A percentile compares a stretch with the other conserved stretches of the same genome.
These are phyloP conservation scores for Molanna angustata DNA, from an alignment of 2,888 invertebrate species.

Conservation along the genomic window DNA sequence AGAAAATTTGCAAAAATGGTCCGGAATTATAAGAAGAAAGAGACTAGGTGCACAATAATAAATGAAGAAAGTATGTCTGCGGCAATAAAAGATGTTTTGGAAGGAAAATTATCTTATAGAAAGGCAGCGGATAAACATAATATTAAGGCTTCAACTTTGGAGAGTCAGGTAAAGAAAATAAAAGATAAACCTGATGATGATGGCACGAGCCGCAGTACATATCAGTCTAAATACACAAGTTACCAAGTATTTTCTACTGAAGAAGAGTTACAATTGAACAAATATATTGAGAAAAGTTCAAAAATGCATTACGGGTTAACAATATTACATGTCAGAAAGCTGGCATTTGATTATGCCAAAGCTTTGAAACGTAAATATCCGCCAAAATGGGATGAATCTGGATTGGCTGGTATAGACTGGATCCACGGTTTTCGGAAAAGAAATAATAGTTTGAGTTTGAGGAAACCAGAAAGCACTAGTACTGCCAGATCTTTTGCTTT, in stretches of 20 bases:
- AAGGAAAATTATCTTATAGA: constrained; percentile 3
- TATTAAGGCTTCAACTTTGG: constrained; percentile 2
- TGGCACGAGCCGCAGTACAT: background rate
- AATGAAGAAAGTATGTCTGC: background rate
- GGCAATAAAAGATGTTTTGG: background rate
- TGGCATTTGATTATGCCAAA: constrained; percentile 9
- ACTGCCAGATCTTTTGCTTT: constrained; percentile 8
- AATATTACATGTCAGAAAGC: background rate
- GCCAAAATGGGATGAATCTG: background rate
- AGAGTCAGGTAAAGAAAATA: background rate
- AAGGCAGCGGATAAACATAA: constrained; percentile 4
- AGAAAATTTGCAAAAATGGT: background rate
- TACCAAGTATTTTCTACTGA: background rate
- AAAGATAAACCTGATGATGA: background rate
- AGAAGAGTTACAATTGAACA: background rate
- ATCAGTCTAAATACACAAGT: background rate
- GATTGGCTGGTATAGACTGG: constrained; percentile 9
- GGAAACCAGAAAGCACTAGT: constrained; percentile 12
- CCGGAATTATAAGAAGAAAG: constrained; percentile 1
- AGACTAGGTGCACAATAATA: background rate
- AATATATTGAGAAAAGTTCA: background rate
- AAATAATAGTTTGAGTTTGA: constrained; percentile 6
- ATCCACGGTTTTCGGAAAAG: constrained; percentile 3
- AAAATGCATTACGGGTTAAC: background rate
- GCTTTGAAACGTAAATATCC: constrained; percentile 1